Evolutionary conservation across 1,140 invertebrate genomes (phyloP).

Genomic region (Zeugodacus cucurbitae): DNA sequence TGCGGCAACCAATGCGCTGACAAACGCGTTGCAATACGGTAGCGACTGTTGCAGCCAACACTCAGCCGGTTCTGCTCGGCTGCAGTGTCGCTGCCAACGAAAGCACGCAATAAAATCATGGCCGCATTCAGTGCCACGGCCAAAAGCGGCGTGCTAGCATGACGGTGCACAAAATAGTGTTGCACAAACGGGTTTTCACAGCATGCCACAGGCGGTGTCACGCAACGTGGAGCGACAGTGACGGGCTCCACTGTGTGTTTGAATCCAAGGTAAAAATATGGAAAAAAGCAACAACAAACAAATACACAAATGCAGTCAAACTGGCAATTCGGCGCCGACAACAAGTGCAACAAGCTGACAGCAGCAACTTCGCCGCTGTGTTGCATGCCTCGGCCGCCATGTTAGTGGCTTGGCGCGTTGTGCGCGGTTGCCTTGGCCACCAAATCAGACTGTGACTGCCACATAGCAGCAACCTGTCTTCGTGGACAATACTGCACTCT

Average conservation of each 20-base stretch:
- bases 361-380: neutral
- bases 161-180: neutral
- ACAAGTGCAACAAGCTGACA: neutral
- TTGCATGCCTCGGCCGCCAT: neutral
- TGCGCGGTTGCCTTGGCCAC: neutral
- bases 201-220: neutral
- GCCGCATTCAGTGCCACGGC: neutral
- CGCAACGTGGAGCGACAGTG: neutral
- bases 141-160: neutral
- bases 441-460: neutral
- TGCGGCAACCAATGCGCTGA: neutral
- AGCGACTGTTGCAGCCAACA: neutral
- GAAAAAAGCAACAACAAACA: neutral
- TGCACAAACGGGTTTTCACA: neutral
- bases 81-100: neutral
- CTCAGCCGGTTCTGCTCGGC: neutral
- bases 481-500: neutral
- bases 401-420: neutral
- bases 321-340: neutral
- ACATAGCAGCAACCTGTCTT: slow-evolving; percentile 4
- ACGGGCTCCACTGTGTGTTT: neutral
- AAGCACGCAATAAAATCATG: neutral
- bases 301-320: neutral
- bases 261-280: neutral
- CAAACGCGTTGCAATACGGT: neutral